Conservation (phyloP, 2,797 vertebrate genomes). For the Myripristis murdjan region DNA sequence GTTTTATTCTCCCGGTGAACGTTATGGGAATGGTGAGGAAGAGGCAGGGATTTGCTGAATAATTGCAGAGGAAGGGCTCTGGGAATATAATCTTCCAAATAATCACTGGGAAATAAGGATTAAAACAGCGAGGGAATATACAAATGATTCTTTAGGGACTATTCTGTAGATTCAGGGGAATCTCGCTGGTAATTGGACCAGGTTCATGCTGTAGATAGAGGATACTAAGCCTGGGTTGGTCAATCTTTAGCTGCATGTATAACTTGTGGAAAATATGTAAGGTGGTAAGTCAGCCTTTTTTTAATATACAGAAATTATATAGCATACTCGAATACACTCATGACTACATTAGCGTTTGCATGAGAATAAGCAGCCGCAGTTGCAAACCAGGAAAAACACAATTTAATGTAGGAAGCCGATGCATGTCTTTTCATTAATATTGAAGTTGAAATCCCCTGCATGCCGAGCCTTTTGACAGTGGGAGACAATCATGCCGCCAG, state of each 20-base stretch:
- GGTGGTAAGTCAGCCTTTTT: conserved; percentile 28
- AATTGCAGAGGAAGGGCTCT: conserved; percentile 42
- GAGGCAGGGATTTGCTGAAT: conserved; percentile 50
- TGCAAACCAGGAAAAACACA: conserved; percentile 55
- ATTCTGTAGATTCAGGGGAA: conserved; percentile 40
- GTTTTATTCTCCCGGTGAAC: conserved; percentile 42
- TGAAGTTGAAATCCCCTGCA: conserved; percentile 75
- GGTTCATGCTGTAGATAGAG: conserved; percentile 24
- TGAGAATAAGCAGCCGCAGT: conserved; percentile 54
- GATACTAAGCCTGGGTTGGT: conserved; percentile 41
- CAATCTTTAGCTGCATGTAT: conserved; percentile 25
- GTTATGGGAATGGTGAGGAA: conserved; percentile 29
- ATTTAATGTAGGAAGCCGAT: conserved; percentile 54
- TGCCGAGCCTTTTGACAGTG: conserved; percentile 46
- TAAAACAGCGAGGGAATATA: conserved; percentile 34
- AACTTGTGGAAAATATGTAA: conserved; percentile 20
- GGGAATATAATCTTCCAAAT: conserved; percentile 57
- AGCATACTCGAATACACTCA: conserved; percentile 14
- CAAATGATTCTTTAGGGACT: conserved; percentile 28
- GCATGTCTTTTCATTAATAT: conserved; percentile 66
- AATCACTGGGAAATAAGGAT: conserved; percentile 51
- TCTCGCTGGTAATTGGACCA: conserved; percentile 29
- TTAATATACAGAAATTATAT: conserved; percentile 35
- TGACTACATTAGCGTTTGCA: conserved; percentile 34
- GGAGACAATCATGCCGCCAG: conserved; percentile 66